A percentile compares a stretch with the other conserved stretches of the same genome.
Evolutionary conservation across 2,888 invertebrate genomes (phyloP).

Genomic region (Rutpela maculata): DNA sequence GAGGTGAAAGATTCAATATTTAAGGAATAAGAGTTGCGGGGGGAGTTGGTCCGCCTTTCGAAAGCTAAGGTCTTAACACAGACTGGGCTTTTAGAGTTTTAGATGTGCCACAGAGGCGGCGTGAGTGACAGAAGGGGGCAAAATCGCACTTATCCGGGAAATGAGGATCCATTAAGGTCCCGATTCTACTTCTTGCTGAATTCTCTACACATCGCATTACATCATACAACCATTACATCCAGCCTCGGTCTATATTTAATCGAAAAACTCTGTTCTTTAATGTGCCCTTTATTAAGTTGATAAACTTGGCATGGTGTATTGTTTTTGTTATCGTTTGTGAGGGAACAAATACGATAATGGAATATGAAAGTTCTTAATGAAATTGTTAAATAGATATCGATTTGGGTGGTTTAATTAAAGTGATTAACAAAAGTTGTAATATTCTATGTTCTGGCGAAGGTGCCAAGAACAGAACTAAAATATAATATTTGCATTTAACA

Average conservation of each 20-base stretch:
- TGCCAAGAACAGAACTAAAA: background rate
- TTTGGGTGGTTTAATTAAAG: background rate
- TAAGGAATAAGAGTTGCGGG: background rate
- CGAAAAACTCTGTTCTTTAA: conserved; percentile 34
- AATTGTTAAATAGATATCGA: background rate
- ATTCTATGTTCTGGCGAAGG: conserved; percentile 1
- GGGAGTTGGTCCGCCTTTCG: conserved; percentile 53
- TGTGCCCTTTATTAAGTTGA: conserved; percentile 33
- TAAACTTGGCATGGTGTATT: conserved; percentile 30
- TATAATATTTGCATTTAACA: background rate
- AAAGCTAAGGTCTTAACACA: conserved; percentile 67
- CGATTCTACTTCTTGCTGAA: conserved; percentile 63
- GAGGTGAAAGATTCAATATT: conserved; percentile 16
- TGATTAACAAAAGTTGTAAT: background rate
- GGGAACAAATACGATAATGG: conserved; percentile 18
- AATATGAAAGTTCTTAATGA: conserved; percentile 2
- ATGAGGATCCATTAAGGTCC: conserved; percentile 68
- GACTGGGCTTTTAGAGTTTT: conserved; percentile 66
- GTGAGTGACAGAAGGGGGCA: conserved; percentile 47
- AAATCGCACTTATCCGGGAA: conserved; percentile 67
- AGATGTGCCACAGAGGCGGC: conserved; percentile 48
- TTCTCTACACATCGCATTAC: conserved; percentile 62
- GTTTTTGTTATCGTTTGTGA: conserved; percentile 31
- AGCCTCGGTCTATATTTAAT: conserved; percentile 34
- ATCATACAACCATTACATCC: conserved; percentile 58